Base-by-base conservation (phyloP, 2,113 vertebrate genomes). In the Macheiramphus alcinus region DNA sequence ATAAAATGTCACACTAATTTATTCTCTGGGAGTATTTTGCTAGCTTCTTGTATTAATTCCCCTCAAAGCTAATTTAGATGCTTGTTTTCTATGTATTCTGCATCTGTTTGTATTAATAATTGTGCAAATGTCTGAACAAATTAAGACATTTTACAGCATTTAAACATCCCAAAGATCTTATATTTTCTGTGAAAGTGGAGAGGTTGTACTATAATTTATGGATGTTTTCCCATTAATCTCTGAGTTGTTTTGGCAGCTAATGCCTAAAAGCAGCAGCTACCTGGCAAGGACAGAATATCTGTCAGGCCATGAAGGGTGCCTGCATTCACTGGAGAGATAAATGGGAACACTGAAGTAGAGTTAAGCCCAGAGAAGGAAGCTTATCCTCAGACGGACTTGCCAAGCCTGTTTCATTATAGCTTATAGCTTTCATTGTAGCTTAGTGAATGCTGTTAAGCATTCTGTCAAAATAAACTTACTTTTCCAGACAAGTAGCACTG, bases 231-330 rank as follows among this genome's bases (percentile, higher is more conserved):
- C 86, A 91, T 96, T 96, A 96, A 94, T 88, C 71, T 92, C 82
- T 80, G 65, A 95, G 93, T 87, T 92, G 73, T 93, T 97, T 96
- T 97, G 97, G 94, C 97, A 97, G 88, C 67, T 94, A 79, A 58
- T 91, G 95, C 91, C 96, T 96, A 80, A 97, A 90, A 96, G 91
- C 93, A 96, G 80, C 88, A 96, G 83, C 78, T 96, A 97, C 97
- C 95, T 97, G 96, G 97, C 97, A 97, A 93, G 96, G 93, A 96
- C 86, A 91, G 84, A 87, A 40, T 90, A 93, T 91, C 81, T 96
- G 96, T 96, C 95, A 96, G 96, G 79, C 91, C 84, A 91, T 52
- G 97, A 93, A 88, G 84, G 87, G 89, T 93, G 87, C 74, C 55
- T 82, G 67, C 87, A 27, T 80, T 95, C 80, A 80, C 23, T 62